phyloP scores from a whole-genome alignment of 2,113 vertebrate species.

The Setophaga coronata region DNA sequence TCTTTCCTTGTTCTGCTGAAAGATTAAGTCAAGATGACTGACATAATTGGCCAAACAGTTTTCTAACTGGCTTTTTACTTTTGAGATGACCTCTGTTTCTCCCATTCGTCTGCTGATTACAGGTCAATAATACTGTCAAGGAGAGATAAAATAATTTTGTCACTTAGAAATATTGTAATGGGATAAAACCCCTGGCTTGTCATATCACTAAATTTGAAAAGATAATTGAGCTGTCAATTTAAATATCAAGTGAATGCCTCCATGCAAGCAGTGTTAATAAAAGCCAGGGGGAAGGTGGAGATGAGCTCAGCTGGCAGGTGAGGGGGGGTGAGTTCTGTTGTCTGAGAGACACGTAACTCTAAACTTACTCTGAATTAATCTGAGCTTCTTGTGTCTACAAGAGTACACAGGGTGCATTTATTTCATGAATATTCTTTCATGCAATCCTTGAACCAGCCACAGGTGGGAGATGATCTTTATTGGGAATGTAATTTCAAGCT shows the following conservation, averaged over 20 bases:
- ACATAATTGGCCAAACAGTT: constrained; percentile 64
- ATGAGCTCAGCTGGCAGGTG: constrained; percentile 11
- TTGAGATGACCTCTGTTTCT: constrained; percentile 58
- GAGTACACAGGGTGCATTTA: not conserved
- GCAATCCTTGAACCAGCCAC: not conserved
- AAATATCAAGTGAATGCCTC: constrained; percentile 47
- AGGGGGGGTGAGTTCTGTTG: not conserved
- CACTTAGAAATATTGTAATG: constrained; percentile 66
- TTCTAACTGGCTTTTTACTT: constrained; percentile 60
- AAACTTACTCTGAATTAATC: not conserved
- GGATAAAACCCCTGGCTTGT: constrained; percentile 51
- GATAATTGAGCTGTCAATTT: constrained; percentile 67
- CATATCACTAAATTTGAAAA: constrained; percentile 61
- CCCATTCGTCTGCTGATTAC: constrained; percentile 32
- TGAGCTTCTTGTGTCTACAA: not conserved
- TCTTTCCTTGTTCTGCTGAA: constrained; percentile 43
- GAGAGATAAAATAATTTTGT: constrained; percentile 63
- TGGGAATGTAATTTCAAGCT: not conserved
- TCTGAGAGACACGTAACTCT: not conserved
- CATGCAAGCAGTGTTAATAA: constrained; percentile 13
- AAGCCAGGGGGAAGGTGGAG: not conserved
- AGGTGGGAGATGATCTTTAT: not conserved
- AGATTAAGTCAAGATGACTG: constrained; percentile 61
- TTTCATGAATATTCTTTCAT: not conserved
- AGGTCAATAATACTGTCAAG: constrained; percentile 64